Evolutionary conservation across 2,113 vertebrate species (phyloP), one percentile per base, ranked within the genome.

Genomic region (Fregata magnificens): DNA sequence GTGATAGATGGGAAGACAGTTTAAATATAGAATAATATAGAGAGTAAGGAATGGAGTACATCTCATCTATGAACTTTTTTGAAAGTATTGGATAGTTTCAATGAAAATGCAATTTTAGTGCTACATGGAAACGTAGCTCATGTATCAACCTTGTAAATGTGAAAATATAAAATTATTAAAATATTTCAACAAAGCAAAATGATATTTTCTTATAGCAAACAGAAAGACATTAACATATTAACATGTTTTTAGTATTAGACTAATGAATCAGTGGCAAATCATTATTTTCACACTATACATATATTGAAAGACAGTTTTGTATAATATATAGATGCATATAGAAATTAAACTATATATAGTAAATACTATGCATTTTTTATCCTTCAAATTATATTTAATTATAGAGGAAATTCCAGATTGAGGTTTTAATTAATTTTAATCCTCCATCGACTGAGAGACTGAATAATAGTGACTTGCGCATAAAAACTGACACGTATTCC

Each of bases 331-430:
- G 31, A 70, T 16, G 3, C 4, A 34, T 29, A 31, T 2, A 85
- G 44, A 62, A 86, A 26, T 34, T 76, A 65, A 76, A 10, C 19
- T 59, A 42, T 31, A 55, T 21, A 34, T 42, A 66, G 16, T 21
- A 85, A 53, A 47, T 36, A 78, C 13, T 52, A 58, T 12, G 15
- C 3, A 12, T 19, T 71, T 58, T 87, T 87, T 40, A 90, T 36
- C 16, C 16, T 94, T 91, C 69, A 85, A 86, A 38, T 90, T 91
- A 79, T 62, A 70, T 55, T 63, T 86, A 95, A 88, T 88, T 94
- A 74, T 3, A 84, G 34, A 82, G 88, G 13, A 44, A 82, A 36
- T 13, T 77, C 61, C 13, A 85, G 55, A 63, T 21, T 20, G 26
- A 84, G 25, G 63, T n/a, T 88, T 74, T 86, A 86, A 86, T 87